Evolutionary conservation across 2,797 vertebrate genomes (phyloP).

Genomic region (Oryzias sinensis): DNA sequence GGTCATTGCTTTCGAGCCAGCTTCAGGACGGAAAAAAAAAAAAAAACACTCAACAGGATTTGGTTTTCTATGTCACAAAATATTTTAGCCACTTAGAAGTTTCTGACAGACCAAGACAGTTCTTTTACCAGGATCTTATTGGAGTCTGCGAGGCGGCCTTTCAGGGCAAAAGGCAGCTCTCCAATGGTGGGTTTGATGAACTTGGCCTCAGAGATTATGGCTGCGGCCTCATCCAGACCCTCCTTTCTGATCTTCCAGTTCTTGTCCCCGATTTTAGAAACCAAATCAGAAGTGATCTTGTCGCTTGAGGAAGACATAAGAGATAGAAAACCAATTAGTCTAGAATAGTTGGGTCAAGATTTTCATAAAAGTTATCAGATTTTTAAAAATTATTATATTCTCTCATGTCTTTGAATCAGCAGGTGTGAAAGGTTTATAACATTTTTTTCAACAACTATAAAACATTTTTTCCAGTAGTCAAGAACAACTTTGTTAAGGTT

Average conservation of each 20-base stretch:
- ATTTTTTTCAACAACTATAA: neutral
- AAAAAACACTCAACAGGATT: too few species aligned
- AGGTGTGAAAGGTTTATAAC: too few species aligned
- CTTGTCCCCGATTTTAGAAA: constrained; percentile 93
- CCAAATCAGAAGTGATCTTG: constrained; percentile 90
- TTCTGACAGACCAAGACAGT: neutral
- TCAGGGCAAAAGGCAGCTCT: constrained; percentile 89
- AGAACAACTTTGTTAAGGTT: neutral
- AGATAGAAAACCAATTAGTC: neutral
- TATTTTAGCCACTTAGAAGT: neutral
- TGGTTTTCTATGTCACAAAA: neutral
- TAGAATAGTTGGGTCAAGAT: neutral
- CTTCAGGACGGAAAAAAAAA: too few species aligned
- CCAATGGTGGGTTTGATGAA: constrained; percentile 91
- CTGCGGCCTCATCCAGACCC: constrained; percentile 89
- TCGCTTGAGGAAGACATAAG: constrained; percentile 74
- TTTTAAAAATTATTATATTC: neutral
- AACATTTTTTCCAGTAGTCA: neutral
- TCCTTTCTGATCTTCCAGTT: constrained; percentile 99
- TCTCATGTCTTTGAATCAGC: too few species aligned
- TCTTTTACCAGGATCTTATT: constrained; percentile 91
- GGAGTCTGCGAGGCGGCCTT: constrained; percentile 90
- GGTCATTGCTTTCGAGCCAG: too few species aligned
- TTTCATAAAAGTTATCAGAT: neutral
- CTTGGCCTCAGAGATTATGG: constrained; percentile 94